phyloP scores from a whole-genome alignment of 2,113 vertebrate species.

The Meles meles region DNA sequence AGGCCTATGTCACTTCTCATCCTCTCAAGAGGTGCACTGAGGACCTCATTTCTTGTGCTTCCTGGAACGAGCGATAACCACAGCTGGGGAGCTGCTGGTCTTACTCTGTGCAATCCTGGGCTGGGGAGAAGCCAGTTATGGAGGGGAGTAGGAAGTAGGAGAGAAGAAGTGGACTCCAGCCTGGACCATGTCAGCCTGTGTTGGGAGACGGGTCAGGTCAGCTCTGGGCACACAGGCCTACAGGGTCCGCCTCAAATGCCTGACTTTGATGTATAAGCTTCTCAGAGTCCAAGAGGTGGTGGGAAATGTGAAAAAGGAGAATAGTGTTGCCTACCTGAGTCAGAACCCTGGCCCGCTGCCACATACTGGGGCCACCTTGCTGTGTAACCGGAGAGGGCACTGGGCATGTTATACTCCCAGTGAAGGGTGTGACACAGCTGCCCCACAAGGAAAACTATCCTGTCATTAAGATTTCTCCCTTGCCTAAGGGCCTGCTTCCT shows the following conservation, averaged over 20 bases:
- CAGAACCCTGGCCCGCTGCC: neutral
- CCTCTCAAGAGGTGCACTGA: neutral
- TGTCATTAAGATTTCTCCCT: neutral
- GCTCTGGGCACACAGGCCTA: neutral
- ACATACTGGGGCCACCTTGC: too few species aligned
- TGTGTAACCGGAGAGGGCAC: neutral
- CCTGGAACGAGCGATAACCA: neutral
- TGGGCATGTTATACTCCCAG: neutral
- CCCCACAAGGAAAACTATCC: neutral
- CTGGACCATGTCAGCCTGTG: neutral
- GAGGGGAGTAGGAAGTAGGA: neutral
- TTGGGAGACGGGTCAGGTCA: neutral
- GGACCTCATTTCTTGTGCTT: neutral
- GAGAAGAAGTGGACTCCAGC: neutral
- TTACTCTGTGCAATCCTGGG: neutral
- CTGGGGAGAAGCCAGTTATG: neutral
- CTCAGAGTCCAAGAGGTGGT: neutral
- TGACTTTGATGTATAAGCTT: neutral
- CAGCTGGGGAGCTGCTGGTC: neutral
- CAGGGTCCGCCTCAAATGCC: neutral
- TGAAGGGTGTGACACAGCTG: neutral
- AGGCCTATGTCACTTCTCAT: neutral
- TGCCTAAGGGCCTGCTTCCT: neutral
- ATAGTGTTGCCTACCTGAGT: fast-evolving
- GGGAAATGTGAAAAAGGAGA: neutral